Conservation (phyloP, 2,888 invertebrate genomes). For the Callosobruchus maculatus region DNA sequence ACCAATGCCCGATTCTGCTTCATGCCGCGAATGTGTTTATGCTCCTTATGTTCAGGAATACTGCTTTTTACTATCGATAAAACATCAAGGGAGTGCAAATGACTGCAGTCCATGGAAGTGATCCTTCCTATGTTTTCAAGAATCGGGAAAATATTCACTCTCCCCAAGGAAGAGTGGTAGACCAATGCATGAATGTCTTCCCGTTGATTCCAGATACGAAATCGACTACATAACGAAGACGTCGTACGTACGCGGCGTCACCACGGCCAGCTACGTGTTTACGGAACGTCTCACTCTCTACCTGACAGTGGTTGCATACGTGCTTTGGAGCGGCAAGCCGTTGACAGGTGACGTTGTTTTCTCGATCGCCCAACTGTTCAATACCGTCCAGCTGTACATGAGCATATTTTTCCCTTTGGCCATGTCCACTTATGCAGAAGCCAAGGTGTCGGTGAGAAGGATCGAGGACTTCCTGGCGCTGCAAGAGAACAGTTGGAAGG, state of each 20-base stretch:
- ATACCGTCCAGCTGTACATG: constrained; percentile 57
- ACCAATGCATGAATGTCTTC: no score
- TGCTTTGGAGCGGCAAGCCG: constrained; percentile 57
- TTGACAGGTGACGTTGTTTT: constrained; percentile 64
- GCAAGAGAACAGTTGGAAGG: neutral
- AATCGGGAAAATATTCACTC: no score
- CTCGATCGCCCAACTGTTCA: constrained; percentile 74
- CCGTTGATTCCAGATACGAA: constrained; percentile 49
- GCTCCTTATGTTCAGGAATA: no score
- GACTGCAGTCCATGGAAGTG: no score
- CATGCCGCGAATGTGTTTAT: no score
- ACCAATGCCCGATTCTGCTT: no score
- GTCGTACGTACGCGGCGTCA: constrained; percentile 65
- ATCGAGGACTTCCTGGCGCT: constrained; percentile 17
- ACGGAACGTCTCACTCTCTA: constrained; percentile 82
- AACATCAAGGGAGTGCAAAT: no score
- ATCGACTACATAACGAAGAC: constrained; percentile 63
- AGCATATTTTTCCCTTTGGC: constrained; percentile 34
- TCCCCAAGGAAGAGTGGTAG: no score
- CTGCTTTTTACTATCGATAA: no score
- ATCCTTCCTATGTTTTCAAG: no score
- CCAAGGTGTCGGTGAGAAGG: constrained; percentile 33
- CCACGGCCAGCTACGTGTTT: constrained; percentile 66
- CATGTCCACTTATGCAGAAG: constrained; percentile 32
- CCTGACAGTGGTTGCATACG: constrained; percentile 74